phyloP scores from a whole-genome alignment of 2,113 vertebrate species.

The Antidorcas marsupialis region DNA sequence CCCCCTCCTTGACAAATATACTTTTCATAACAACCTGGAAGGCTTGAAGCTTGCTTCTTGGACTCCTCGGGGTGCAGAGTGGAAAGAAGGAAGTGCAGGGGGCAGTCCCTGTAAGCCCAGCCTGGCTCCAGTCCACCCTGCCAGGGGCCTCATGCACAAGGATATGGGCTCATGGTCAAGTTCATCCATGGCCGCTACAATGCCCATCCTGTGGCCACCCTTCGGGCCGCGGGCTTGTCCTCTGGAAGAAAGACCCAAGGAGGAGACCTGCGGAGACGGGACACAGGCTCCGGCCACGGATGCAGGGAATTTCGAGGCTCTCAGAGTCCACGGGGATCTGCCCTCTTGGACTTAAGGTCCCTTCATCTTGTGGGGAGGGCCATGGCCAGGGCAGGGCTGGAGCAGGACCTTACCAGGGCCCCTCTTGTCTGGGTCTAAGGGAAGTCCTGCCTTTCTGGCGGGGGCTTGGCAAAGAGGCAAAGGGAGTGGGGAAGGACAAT shows the following conservation, averaged over 20 bases:
- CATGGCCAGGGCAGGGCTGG: not conserved
- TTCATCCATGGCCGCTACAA: too few species aligned
- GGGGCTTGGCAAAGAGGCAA: accelerated
- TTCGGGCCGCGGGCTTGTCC: not conserved
- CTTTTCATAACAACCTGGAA: not conserved
- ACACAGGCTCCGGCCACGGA: not conserved
- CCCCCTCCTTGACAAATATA: not conserved
- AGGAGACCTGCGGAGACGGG: not conserved
- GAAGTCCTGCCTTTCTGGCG: too few species aligned
- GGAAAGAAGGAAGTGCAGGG: not conserved
- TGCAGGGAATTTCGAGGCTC: accelerated
- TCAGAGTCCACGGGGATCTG: not conserved
- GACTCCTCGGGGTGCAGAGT: not conserved
- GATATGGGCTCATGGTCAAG: accelerated
- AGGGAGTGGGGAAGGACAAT: accelerated
- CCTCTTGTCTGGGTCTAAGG: not conserved
- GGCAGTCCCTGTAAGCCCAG: accelerated
- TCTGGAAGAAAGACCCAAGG: not conserved
- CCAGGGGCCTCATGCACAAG: not conserved
- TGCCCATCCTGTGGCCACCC: not conserved
- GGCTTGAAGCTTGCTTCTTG: not conserved
- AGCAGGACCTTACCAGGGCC: not conserved
- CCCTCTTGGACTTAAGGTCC: not conserved
- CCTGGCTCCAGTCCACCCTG: not conserved
- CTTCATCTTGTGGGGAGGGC: not conserved